These are phyloP conservation scores for Lasioglossum morio DNA, from an alignment of 2,888 invertebrate genomes.

Conservation along the genomic window DNA sequence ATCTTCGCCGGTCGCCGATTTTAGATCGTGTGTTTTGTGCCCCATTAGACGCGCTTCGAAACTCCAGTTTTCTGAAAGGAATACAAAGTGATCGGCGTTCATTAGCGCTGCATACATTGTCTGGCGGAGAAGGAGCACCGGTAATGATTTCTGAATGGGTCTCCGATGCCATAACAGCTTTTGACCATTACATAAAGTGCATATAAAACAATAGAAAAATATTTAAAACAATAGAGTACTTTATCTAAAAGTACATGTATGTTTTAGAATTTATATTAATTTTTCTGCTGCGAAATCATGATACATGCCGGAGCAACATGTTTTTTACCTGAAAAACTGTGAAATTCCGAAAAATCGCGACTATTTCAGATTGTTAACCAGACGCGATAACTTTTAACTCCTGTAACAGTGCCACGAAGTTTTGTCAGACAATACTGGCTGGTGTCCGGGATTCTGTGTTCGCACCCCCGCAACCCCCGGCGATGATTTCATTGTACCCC, in stretches of 20 bases:
- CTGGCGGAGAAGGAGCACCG: neutral
- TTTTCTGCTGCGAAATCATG: neutral
- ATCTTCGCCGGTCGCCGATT: neutral
- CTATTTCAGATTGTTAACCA: neutral
- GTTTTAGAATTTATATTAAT: neutral
- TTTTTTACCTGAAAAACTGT: neutral
- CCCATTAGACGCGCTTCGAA: neutral
- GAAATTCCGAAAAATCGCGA: neutral
- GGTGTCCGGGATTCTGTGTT: neutral
- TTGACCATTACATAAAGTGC: neutral
- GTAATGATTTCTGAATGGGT: neutral
- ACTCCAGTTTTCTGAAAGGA: neutral
- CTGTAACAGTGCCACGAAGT: neutral
- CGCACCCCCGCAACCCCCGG: neutral
- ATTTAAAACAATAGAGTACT: neutral
- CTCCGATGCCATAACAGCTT: neutral
- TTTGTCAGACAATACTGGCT: neutral
- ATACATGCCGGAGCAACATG: neutral
- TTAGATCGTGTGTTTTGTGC: neutral
- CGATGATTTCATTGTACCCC: conserved; percentile 41
- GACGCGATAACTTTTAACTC: neutral
- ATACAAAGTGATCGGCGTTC: conserved; percentile 10
- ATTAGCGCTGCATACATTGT: conserved; percentile 25
- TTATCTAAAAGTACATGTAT: neutral
- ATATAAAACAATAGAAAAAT: neutral